These are phyloP conservation scores for Scrobipalpa costella DNA, from an alignment of 2,888 invertebrate species.

Conservation along the genomic window DNA sequence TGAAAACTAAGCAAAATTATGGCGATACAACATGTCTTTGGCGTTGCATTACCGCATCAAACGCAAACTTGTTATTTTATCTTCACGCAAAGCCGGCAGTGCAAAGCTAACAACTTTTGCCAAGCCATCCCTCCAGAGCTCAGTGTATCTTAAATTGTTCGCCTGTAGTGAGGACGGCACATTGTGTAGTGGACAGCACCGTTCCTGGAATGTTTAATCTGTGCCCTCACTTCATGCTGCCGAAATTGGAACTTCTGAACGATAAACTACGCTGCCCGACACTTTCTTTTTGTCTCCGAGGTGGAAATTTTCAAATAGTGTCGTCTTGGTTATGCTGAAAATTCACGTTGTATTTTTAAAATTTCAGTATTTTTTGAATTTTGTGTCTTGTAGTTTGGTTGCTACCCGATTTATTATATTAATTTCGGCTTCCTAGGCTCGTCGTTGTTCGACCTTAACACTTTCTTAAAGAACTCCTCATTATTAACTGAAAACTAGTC, in stretches of 20 bases:
- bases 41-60: no score
- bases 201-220: conserved; percentile 34
- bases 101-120: not conserved
- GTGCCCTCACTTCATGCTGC: conserved; percentile 23
- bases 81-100: not conserved
- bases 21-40: no score
- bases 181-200: conserved; percentile 16
- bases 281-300: conserved; percentile 7
- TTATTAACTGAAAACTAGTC: no score
- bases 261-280: conserved; percentile 3
- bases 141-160: no score
- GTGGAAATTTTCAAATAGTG: not conserved
- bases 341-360: not conserved
- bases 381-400: no score
- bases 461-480: no score
- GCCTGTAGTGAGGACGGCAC: not conserved
- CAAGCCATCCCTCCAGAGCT: no score
- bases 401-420: no score
- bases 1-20: no score
- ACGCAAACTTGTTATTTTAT: not conserved
- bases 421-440: no score
- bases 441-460: no score
- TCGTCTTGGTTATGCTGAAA: not conserved
- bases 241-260: conserved; percentile 14
- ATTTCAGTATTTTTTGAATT: not conserved